These are phyloP conservation scores for Sarcophaga bullata DNA, from an alignment of 1,140 invertebrate genomes.

Conservation along the genomic window DNA sequence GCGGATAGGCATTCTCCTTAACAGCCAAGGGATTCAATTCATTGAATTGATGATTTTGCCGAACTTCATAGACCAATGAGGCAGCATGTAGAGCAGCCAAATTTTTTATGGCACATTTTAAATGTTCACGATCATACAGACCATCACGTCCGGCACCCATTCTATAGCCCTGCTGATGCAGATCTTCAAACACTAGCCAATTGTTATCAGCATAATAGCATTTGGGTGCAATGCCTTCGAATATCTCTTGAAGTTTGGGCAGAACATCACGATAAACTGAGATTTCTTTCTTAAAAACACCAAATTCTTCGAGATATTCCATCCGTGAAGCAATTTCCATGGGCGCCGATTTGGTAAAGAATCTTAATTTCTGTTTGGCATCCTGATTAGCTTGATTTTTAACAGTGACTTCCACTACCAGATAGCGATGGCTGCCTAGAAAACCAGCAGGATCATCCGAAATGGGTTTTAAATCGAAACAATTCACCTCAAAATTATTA, in stretches of 20 bases:
- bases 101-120: constrained; percentile 67
- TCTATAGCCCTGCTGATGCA: constrained; percentile 61
- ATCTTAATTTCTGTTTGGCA: constrained; percentile 53
- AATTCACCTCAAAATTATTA: constrained; percentile 51
- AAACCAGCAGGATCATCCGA: constrained; percentile 67
- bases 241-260: constrained; percentile 59
- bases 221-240: constrained; percentile 56
- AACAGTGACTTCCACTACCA: constrained; percentile 49
- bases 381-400: constrained; percentile 41
- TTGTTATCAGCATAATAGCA: constrained; percentile 66
- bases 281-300: constrained; percentile 68
- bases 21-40: constrained; percentile 67
- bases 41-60: constrained; percentile 61
- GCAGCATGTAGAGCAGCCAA: constrained; percentile 70
- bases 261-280: constrained; percentile 66
- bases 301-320: constrained; percentile 66
- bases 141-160: constrained; percentile 61
- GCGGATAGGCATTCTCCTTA: constrained; percentile 68
- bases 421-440: constrained; percentile 67
- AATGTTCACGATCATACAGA: constrained; percentile 66
- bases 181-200: constrained; percentile 67
- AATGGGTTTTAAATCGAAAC: constrained; percentile 51
- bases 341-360: constrained; percentile 69
- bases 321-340: constrained; percentile 57
- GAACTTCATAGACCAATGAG: constrained; percentile 68